Evolutionary conservation across 2,797 vertebrate genomes (phyloP), one percentile per base, ranked within the genome.

Genomic region (Arnoldichthys spilopterus): DNA sequence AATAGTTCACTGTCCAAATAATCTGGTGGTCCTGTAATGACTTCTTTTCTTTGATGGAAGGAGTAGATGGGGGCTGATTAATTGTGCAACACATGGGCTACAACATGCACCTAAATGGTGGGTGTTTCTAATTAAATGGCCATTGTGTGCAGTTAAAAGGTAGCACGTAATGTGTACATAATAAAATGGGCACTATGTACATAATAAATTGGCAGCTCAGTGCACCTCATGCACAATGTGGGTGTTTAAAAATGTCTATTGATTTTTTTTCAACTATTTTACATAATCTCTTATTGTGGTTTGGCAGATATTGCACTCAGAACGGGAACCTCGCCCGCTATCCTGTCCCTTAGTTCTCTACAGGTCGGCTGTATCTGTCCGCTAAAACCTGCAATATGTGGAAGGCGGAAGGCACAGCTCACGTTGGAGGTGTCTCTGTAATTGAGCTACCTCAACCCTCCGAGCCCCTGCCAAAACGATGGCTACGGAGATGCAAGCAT

Each of bases 381-480:
- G 24, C 22, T 28, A 47, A 63, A 68, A 54, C 26, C 59, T 68
- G 49, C 64, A 72, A 24, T 61, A 82, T 78, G 80, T 61, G 26
- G 8, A 47, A 30, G 40, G 66, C 28, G 62, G 28, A 63, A 30
- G 43, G 40, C 18, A 64, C 61, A 28, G 53, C 8, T 62, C 54
- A 73, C 15, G 32, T 51, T 28, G 70, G 37, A 72, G 78, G 72
- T 47, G 6, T 74, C 45, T 59, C 30, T 40, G 26, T 56, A 22
- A 51, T 47, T 54, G 30, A 30, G 62, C 40, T 64, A 76, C 73
- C 68, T 74, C 70, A 58, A 13, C 26, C 40, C 22, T 59, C 72
- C 6, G 71, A 43, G 20, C 71, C 69, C 63, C 32, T 34, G 47
- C 49, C 84, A 69, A 85, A 85, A 70, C 74, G 59, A 54, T 82